Percentiles rank a stretch among this genome's conserved stretches.
Conservation (phyloP, 1,140 invertebrate species). For the Pseudomyrmex dendroicus region DNA sequence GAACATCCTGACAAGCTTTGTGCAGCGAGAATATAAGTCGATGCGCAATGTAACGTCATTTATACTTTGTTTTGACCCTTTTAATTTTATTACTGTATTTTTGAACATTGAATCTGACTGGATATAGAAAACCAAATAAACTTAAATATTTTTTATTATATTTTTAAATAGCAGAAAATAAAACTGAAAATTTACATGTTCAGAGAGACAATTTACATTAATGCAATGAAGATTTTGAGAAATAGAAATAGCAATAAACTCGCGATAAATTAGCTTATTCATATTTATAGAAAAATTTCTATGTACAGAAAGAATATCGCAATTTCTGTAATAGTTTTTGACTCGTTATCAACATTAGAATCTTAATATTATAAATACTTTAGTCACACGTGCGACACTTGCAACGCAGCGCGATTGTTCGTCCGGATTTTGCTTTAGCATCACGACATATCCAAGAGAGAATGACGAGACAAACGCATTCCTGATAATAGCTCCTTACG, state of each 20-base stretch:
- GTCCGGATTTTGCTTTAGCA: conserved; percentile 11
- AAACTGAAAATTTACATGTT: neutral
- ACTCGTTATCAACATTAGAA: neutral
- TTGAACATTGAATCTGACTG: too few species aligned
- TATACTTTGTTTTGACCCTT: neutral
- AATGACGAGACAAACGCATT: conserved; percentile 48
- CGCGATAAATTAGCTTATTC: neutral
- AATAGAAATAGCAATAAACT: neutral
- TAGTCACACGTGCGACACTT: neutral
- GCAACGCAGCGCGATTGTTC: neutral
- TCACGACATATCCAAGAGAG: conserved; percentile 9
- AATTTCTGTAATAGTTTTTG: conserved; percentile 2
- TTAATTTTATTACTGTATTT: too few species aligned
- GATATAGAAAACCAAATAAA: too few species aligned
- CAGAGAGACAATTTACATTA: neutral
- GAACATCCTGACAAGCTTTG: conserved; percentile 25
- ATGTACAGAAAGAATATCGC: neutral
- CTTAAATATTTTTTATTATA: neutral
- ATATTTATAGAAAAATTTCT: neutral
- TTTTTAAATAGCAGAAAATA: neutral
- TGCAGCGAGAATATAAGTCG: neutral
- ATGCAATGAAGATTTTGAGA: neutral
- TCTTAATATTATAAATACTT: conserved; percentile 12
- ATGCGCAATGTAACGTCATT: neutral
- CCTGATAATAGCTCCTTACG: conserved; percentile 53